Evolutionary conservation across 2,797 vertebrate genomes (phyloP).

Genomic region (Enteromius mattozi): DNA sequence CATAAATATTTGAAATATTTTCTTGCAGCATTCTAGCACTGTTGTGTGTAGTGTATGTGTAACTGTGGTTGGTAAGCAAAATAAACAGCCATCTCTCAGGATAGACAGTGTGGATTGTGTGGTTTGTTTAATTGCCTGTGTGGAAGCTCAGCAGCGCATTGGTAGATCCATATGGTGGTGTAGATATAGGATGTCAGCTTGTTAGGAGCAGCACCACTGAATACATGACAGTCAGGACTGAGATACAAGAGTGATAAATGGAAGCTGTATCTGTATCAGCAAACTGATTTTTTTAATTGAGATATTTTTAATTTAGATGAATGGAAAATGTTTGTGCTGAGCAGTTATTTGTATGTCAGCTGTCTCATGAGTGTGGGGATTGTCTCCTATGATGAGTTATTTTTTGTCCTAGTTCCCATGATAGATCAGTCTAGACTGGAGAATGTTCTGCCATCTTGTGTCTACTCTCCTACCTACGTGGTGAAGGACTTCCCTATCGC

Average conservation of each 20-base stretch:
- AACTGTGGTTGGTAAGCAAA: not conserved
- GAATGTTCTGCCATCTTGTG: constrained; percentile 90
- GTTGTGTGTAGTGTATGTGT: not conserved
- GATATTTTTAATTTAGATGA: not conserved
- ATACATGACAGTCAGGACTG: constrained; percentile 3
- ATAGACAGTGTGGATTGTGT: not conserved
- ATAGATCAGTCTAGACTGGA: constrained; percentile 85
- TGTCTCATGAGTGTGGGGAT: not conserved
- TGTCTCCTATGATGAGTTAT: not conserved
- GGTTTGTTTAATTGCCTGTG: constrained; percentile 30
- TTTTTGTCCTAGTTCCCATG: constrained; percentile 81
- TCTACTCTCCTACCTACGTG: constrained; percentile 95
- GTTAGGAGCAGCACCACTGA: constrained; percentile 9
- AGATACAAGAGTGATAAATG: not conserved
- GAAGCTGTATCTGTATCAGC: not conserved
- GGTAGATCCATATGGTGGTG: constrained; percentile 7
- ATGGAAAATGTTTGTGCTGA: not conserved
- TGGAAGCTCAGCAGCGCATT: constrained; percentile 10
- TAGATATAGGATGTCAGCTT: constrained; percentile 26
- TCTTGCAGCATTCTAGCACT: not conserved
- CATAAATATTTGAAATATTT: not conserved
- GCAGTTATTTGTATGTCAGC: not conserved
- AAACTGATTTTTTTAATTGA: not conserved
- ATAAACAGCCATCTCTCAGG: not conserved
- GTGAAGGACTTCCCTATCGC: constrained; percentile 98